These are phyloP conservation scores for Coenonympha glycerion DNA, from an alignment of 2,888 invertebrate species.

Conservation along the genomic window DNA sequence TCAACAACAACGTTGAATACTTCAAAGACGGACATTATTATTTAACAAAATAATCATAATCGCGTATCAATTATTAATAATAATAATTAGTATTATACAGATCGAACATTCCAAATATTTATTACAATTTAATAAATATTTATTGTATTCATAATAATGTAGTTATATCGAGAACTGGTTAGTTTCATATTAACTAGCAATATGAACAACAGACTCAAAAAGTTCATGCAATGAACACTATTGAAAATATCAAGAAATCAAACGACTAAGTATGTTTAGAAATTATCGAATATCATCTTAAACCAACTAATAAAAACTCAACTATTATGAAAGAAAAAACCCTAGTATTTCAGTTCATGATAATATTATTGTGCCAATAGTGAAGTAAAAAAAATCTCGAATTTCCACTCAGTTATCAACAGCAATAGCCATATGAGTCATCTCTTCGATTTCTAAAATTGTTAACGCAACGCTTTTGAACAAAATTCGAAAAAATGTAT, in stretches of 20 bases:
- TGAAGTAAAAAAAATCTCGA: too few relatives aligned
- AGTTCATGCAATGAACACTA: neutral
- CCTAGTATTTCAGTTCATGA: too few relatives aligned
- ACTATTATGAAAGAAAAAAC: neutral
- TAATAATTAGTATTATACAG: slow-evolving; percentile 55
- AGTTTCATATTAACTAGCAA: slow-evolving; percentile 47
- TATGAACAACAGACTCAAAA: slow-evolving; percentile 45
- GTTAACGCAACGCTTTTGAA: too few relatives aligned
- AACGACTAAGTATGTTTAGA: neutral
- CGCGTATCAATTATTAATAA: slow-evolving; percentile 50
- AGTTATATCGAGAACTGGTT: slow-evolving; percentile 32
- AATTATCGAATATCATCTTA: neutral
- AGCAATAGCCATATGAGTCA: too few relatives aligned
- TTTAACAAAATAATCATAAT: slow-evolving; percentile 43
- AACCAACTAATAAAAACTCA: neutral
- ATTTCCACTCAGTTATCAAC: too few relatives aligned
- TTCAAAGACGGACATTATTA: slow-evolving; percentile 42
- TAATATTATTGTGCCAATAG: too few relatives aligned
- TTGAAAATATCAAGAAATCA: slow-evolving; percentile 17
- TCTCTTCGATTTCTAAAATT: too few relatives aligned
- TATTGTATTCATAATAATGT: too few relatives aligned
- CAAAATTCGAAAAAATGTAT: too few relatives aligned
- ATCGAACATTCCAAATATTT: slow-evolving; percentile 58
- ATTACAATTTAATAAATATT: slow-evolving; percentile 45
- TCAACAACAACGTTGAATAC: slow-evolving; percentile 35